Base-by-base conservation (phyloP, 2,113 vertebrate species). In the Leptosomus discolor region DNA sequence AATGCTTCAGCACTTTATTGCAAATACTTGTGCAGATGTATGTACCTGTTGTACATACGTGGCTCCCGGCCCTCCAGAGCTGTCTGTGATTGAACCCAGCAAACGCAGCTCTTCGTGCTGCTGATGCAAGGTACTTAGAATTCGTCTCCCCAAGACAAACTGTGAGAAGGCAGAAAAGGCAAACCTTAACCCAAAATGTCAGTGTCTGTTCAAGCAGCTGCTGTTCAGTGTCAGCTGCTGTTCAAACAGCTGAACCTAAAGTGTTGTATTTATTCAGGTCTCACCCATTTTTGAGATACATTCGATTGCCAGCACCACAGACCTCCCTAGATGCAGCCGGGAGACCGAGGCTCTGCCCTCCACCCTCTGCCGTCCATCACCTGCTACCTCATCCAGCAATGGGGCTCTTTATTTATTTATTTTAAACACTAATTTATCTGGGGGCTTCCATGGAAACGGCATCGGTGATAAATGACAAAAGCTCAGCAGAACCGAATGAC, bases 1-100 rank as follows among this genome's bases (percentile, higher is more conserved):
- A 86, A 41, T 30, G 65, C 30, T 77, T 68, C 41, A n/a, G 30
- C 7, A 0, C 46, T 36, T n/a, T 16, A 21, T 29, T 56, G 37
- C 9, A 32, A 51, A 24, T n/a, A 37, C 37, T 88, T 41, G 17
- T 37, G 0, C 5, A 46, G 36, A 56, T 61, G n/a, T n/a, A n/a
- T n/a, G n/a, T n/a, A n/a, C 32, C 37, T 39, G 0, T 30, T 1
- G 1, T 16, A 11, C 3, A 1, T 30, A 2, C 4, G 0, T 30
- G 36, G 57, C 32, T 29, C 17, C 37, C 57, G 20, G 50, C 46
- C 8, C 53, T 54, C 19, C n/a, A 11, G 54, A 46, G 53, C 53
- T 5, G 2, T 2, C 43, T 29, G 2, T 16, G n/a, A 4, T 13
- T 18, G 37, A 73, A 7, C 21, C 48, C 85, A 61, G 10, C 13